A percentile compares a stretch with the other conserved stretches of the same genome.
Evolutionary conservation across 2,888 invertebrate species (phyloP).

Genomic region (Lycaena phlaeas): DNA sequence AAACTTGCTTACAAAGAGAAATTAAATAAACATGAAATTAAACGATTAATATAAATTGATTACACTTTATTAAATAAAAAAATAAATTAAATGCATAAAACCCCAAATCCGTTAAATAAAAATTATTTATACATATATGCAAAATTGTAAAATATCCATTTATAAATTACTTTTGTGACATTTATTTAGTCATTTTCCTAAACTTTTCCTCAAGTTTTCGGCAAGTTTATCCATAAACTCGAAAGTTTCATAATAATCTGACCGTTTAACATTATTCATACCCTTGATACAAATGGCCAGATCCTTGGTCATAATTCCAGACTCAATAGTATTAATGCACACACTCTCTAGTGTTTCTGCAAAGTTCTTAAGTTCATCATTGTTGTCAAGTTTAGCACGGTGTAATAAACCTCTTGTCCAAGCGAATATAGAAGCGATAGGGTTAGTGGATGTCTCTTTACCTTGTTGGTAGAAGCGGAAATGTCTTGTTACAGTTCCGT

Average conservation of each 20-base stretch:
- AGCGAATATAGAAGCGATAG: slow-evolving; percentile 98
- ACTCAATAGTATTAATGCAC: slow-evolving; percentile 95
- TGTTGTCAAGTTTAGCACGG: slow-evolving; percentile 94
- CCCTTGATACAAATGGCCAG: slow-evolving; percentile 98
- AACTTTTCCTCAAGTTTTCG: slow-evolving; percentile 83
- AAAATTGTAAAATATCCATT: slow-evolving; percentile 22
- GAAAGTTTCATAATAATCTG: slow-evolving; percentile 96
- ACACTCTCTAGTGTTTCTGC: slow-evolving; percentile 90
- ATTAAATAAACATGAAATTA: too few species aligned
- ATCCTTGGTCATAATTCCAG: slow-evolving; percentile 98
- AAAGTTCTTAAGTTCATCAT: slow-evolving; percentile 82
- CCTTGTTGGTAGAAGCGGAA: slow-evolving; percentile 92
- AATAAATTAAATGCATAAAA: slow-evolving; percentile 49
- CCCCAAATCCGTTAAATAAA: slow-evolving; percentile 34
- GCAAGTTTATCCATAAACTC: slow-evolving; percentile 97
- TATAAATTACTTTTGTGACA: slow-evolving; percentile 39
- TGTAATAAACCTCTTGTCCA: slow-evolving; percentile 97
- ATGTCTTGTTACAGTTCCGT: slow-evolving; percentile 96
- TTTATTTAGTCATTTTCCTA: slow-evolving; percentile 65
- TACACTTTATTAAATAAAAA: slow-evolving; percentile 15
- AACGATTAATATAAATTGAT: too few species aligned
- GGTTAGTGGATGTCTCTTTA: slow-evolving; percentile 98
- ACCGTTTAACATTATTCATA: slow-evolving; percentile 81
- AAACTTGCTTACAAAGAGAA: too few species aligned
- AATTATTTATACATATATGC: slow-evolving; percentile 27